Percentiles rank a stretch among this genome's conserved stretches.
phyloP scores from a whole-genome alignment of 2,888 invertebrate species.

The Falcaria lacertinaria region DNA sequence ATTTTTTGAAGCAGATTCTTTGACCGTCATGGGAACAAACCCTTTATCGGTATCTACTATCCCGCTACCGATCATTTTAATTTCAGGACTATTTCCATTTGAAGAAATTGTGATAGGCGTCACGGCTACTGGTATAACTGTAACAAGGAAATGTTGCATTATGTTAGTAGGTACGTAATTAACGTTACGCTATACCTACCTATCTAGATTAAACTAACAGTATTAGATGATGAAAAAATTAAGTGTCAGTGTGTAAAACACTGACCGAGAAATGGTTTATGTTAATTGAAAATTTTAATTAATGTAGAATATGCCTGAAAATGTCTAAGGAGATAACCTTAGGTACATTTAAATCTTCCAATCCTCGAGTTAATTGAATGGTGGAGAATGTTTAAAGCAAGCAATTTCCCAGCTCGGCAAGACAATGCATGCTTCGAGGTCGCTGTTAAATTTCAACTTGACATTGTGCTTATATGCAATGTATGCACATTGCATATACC shows the following conservation, averaged over 20 bases:
- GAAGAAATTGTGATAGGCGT: conserved; percentile 67
- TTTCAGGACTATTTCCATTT: conserved; percentile 73
- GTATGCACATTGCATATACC: no score
- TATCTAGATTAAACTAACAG: no score
- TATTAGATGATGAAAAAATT: no score
- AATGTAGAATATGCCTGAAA: no score
- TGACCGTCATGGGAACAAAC: conserved; percentile 42
- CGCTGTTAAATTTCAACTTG: conserved; percentile 36
- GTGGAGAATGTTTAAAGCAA: conserved; percentile 11
- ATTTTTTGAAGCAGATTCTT: conserved; percentile 25
- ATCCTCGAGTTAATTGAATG: no score
- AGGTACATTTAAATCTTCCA: no score
- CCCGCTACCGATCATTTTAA: conserved; percentile 64
- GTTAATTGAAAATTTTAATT: no score
- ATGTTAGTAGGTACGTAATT: conserved; percentile 1
- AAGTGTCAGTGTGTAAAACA: no score
- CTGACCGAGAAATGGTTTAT: no score
- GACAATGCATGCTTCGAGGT: conserved; percentile 37
- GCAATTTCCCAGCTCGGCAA: conserved; percentile 32
- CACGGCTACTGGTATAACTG: conserved; percentile 58
- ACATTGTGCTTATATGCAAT: conserved; percentile 34
- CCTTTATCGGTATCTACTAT: conserved; percentile 53
- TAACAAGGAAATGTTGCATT: conserved; percentile 41
- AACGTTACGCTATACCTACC: conserved; percentile 4
- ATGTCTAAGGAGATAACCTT: no score